Evolutionary conservation across 2,797 vertebrate genomes (phyloP).

Genomic region (Aselliscus stoliczkanus): DNA sequence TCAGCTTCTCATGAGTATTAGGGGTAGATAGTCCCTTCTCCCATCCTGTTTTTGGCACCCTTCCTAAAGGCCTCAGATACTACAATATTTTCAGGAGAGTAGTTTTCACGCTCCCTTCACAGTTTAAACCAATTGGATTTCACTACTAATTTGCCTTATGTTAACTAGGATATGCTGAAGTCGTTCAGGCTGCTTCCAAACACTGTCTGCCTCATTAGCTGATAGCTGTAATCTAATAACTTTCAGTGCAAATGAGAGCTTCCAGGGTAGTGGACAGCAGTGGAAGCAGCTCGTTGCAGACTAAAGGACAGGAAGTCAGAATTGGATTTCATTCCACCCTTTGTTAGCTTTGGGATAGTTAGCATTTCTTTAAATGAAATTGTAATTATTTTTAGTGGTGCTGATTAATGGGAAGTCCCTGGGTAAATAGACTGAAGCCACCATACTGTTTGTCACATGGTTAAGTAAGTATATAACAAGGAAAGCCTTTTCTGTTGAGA

Average conservation of each 20-base stretch:
- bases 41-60: not conserved
- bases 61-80: not conserved
- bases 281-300: constrained; percentile 42
- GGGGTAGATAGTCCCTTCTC: not conserved
- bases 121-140: constrained; percentile 71
- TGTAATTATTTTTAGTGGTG: constrained; percentile 58
- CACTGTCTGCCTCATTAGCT: constrained; percentile 66
- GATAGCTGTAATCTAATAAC: constrained; percentile 60
- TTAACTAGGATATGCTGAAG: constrained; percentile 67
- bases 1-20: not conserved
- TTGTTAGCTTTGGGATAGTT: constrained; percentile 66
- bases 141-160: constrained; percentile 75
- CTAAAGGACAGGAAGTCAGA: constrained; percentile 40
- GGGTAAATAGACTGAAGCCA: constrained; percentile 17
- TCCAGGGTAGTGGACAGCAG: constrained; percentile 36
- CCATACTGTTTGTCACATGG: not conserved
- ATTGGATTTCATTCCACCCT: constrained; percentile 53
- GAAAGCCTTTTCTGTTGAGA: not conserved
- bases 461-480: not conserved
- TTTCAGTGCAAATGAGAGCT: constrained; percentile 51
- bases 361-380: constrained; percentile 64
- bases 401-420: constrained; percentile 40
- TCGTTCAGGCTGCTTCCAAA: constrained; percentile 71
- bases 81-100: constrained; percentile 60
- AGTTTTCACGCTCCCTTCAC: constrained; percentile 61